phyloP scores from a whole-genome alignment of 2,888 invertebrate species.

The Volucella inanis region DNA sequence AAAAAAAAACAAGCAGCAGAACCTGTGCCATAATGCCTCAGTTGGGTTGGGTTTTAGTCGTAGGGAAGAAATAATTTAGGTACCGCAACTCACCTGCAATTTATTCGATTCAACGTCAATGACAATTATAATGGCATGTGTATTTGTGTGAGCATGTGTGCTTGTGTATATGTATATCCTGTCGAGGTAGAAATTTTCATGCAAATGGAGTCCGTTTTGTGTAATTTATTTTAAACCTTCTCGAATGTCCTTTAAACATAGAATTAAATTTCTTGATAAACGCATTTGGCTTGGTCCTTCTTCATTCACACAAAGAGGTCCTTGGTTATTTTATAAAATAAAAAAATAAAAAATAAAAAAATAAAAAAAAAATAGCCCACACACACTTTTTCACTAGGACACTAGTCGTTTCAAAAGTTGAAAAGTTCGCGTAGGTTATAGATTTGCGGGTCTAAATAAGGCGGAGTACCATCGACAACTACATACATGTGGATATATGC shows the following conservation, averaged over 20 bases:
- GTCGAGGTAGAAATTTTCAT: constrained; percentile 53
- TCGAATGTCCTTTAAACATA: constrained; percentile 47
- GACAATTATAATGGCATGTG: background rate
- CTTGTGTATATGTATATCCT: constrained; percentile 18
- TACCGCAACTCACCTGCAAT: constrained; percentile 70
- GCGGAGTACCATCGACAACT: constrained; percentile 30
- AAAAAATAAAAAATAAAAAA: constrained; percentile 41
- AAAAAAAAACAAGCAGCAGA: too few species aligned
- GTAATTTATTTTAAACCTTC: constrained; percentile 52
- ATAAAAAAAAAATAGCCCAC: background rate
- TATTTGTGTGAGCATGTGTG: background rate
- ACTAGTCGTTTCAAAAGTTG: background rate
- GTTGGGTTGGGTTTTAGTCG: constrained; percentile 28
- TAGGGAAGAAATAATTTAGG: constrained; percentile 55
- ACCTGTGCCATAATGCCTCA: constrained; percentile 58
- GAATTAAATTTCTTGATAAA: constrained; percentile 27
- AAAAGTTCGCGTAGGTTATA: background rate
- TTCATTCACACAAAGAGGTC: background rate
- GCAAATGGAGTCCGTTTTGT: constrained; percentile 68
- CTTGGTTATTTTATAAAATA: constrained; percentile 15
- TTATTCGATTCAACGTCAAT: constrained; percentile 57
- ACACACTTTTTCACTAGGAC: constrained; percentile 21
- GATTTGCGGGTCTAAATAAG: constrained; percentile 28
- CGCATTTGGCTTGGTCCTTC: background rate
- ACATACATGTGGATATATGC: constrained; percentile 29